A percentile compares a stretch with the other conserved stretches of the same genome.
These are phyloP conservation scores for Antedon mediterranea DNA, from an alignment of 53 echinoderm and acorn worm genomes.

Conservation along the genomic window DNA sequence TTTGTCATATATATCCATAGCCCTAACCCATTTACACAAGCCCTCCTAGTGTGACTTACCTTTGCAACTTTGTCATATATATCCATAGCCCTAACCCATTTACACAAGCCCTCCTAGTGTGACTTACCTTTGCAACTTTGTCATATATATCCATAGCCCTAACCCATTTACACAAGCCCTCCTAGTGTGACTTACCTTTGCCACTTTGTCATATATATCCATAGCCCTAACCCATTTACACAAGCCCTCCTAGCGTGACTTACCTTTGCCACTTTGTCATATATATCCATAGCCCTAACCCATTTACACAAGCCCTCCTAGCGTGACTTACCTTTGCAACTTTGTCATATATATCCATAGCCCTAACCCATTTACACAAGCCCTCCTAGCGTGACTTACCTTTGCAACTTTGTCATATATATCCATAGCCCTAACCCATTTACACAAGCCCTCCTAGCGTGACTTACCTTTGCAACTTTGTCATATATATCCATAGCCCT, in stretches of 20 bases:
- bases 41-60: constrained; percentile 46
- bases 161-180: constrained; percentile 85
- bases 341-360: constrained; percentile 90
- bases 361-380: constrained; percentile 93
- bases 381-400: constrained; percentile 46
- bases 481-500: constrained; percentile 92
- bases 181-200: constrained; percentile 76
- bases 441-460: too few relatives aligned
- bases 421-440: constrained; percentile 94
- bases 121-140: constrained; percentile 88
- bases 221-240: constrained; percentile 95
- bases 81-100: constrained; percentile 94
- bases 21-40: constrained; percentile 93
- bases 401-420: constrained; percentile 90
- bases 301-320: constrained; percentile 48
- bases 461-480: constrained; percentile 88
- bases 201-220: constrained; percentile 88
- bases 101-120: too few relatives aligned
- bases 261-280: constrained; percentile 96
- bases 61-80: constrained; percentile 90
- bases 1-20: constrained; percentile 90
- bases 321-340: constrained; percentile 94
- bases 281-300: constrained; percentile 92
- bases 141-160: constrained; percentile 92
- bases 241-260: too few relatives aligned